Evolutionary conservation across 64 coral and sea anemone genomes (phyloP), one percentile per base, ranked within the genome.

Genomic region (Stylophora pistillata): DNA sequence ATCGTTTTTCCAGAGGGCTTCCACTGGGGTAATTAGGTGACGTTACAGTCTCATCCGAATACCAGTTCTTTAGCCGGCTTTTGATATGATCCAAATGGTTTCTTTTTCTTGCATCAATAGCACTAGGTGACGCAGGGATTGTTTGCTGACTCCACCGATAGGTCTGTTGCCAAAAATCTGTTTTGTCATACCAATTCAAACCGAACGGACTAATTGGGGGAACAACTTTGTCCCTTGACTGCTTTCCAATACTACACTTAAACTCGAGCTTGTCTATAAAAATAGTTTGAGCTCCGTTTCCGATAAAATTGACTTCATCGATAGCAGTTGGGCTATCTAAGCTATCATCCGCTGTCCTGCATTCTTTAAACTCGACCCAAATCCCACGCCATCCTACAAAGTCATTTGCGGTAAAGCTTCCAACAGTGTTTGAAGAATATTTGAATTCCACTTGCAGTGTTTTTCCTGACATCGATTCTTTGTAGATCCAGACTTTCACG

Each of bases 211-310:
- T 76, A 17, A 95, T 63, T 13, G 77, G 74, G 26, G 89, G 89
- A 20, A 95, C 89, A 25, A 95, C 27, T 74, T 74, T 25, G 47
- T 95, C 93, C 15, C 89, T 77, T 32, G 68, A 64, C 9, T 82
- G 59, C 14, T 71, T 31, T 18, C 55, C 23, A 52, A 77, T 21
- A 6, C 12, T 15, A 15, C 20, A 30, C 32, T 20, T 17, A 78
- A 95, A 95, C 31, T 72, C 65, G 0, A 95, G 30, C n/a, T 88
- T 57, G 81, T 95, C 94, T 72, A 95, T 71, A 64, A 61, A 88
- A 4, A 92, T 30, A n/a, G n/a, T 85, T 41, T 41, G 37, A 41
- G 37, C 37, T 47, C 37, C 37, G 37, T 47, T 47, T 47, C 37
- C 37, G 37, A 47, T 47, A 47, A 68, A 68, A 21, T 68, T 68